Evolutionary conservation across 2,888 invertebrate species (phyloP).

Genomic region (Drosophila barbarae): DNA sequence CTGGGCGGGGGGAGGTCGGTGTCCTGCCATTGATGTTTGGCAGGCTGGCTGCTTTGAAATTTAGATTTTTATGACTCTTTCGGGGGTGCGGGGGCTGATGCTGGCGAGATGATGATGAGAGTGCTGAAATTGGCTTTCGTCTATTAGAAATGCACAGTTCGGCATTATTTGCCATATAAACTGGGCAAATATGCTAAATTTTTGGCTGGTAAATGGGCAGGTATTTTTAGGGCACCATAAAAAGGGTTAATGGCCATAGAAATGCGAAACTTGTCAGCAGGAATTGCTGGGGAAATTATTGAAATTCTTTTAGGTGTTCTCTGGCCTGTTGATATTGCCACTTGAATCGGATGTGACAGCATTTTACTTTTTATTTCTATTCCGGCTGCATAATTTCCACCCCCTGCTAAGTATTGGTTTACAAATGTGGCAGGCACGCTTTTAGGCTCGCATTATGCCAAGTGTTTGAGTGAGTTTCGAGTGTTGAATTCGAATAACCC

Average conservation of each 20-base stretch:
- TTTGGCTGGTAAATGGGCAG: constrained; percentile 38
- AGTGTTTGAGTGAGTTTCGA: constrained; percentile 64
- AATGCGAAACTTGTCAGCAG: constrained; percentile 71
- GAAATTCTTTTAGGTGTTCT: constrained; percentile 62
- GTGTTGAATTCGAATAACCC: constrained; percentile 50
- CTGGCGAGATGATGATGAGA: constrained; percentile 36
- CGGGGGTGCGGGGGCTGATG: constrained; percentile 32
- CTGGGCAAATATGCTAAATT: constrained; percentile 70
- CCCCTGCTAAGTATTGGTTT: constrained; percentile 36
- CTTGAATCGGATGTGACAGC: constrained; percentile 72
- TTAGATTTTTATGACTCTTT: constrained; percentile 66
- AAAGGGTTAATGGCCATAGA: constrained; percentile 72
- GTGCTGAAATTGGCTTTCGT: constrained; percentile 65
- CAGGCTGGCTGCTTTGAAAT: constrained; percentile 65
- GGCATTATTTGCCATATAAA: constrained; percentile 71
- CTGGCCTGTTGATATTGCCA: constrained; percentile 62
- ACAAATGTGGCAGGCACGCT: constrained; percentile 56
- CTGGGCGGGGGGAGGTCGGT: not conserved
- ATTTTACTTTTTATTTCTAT: constrained; percentile 64
- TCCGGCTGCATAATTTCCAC: constrained; percentile 58
- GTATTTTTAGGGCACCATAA: constrained; percentile 47
- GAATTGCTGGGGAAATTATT: constrained; percentile 64
- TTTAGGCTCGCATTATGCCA: constrained; percentile 66
- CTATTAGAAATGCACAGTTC: constrained; percentile 72
- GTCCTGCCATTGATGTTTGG: constrained; percentile 37